phyloP scores from a whole-genome alignment of 2,888 invertebrate genomes.

The Teinopalpus imperialis region DNA sequence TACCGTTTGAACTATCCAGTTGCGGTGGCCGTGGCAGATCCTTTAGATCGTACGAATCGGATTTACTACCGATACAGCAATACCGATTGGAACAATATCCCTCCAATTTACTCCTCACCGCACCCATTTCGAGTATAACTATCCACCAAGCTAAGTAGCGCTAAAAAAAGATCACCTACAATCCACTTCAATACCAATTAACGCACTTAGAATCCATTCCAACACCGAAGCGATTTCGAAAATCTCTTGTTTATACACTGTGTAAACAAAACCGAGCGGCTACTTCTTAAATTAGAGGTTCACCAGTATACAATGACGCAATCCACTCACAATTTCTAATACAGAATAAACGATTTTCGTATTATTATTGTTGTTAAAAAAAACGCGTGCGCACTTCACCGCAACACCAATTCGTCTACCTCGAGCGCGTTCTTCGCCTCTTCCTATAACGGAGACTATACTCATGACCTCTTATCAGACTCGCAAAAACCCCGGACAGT shows the following conservation, averaged over 20 bases:
- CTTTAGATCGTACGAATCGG: conserved; percentile 61
- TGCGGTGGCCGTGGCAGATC: conserved; percentile 65
- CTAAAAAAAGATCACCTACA: conserved; percentile 31
- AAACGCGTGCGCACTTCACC: conserved; percentile 54
- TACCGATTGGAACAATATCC: conserved; percentile 47
- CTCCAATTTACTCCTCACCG: conserved; percentile 58
- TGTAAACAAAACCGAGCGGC: conserved; percentile 57
- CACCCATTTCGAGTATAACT: conserved; percentile 49
- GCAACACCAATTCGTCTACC: conserved; percentile 51
- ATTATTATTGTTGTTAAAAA: conserved; percentile 21
- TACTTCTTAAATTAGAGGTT: conserved; percentile 43
- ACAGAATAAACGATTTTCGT: conserved; percentile 27
- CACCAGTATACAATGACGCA: conserved; percentile 32
- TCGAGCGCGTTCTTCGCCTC: conserved; percentile 34
- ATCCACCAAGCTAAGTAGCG: conserved; percentile 32
- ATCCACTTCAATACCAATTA: conserved; percentile 48
- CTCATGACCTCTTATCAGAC: conserved; percentile 67
- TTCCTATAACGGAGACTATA: conserved; percentile 36
- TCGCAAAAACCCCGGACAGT: conserved; percentile 24
- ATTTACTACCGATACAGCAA: conserved; percentile 47
- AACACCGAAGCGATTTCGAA: conserved; percentile 45
- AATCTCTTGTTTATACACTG: conserved; percentile 44
- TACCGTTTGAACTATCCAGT: conserved; percentile 56
- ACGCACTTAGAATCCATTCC: conserved; percentile 37
- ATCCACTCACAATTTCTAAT: conserved; percentile 33